Percentiles rank a stretch among this genome's conserved stretches.
phyloP scores from a whole-genome alignment of 1,140 invertebrate genomes.

The Geopemphigus sp. region DNA sequence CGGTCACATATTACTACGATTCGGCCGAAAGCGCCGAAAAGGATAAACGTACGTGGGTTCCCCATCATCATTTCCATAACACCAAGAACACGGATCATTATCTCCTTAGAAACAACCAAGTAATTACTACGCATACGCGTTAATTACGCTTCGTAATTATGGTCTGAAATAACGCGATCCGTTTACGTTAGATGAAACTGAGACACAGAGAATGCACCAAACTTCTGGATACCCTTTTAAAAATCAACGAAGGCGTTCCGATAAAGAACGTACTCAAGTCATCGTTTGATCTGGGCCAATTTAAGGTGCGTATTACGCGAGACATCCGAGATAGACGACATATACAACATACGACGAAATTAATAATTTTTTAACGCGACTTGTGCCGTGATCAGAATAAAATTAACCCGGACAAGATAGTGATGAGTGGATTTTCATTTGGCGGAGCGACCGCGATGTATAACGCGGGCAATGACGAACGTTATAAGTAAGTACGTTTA shows the following conservation, averaged over 20 bases:
- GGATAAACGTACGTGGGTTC: constrained; percentile 54
- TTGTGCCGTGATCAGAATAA: constrained; percentile 55
- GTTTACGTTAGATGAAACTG: constrained; percentile 56
- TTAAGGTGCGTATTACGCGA: constrained; percentile 52
- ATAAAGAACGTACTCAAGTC: constrained; percentile 60
- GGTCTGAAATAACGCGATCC: neutral
- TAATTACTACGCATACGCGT: neutral
- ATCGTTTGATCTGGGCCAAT: constrained; percentile 55
- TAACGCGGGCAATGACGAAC: constrained; percentile 59
- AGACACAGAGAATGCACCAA: constrained; percentile 60
- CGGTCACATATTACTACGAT: constrained; percentile 59
- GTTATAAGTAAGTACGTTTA: constrained; percentile 61
- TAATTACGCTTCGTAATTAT: too few relatives aligned
- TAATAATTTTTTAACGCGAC: neutral
- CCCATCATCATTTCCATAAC: constrained; percentile 53
- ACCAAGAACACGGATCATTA: neutral
- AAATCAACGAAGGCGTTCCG: constrained; percentile 60
- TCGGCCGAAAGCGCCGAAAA: constrained; percentile 54
- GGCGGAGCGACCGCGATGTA: constrained; percentile 65
- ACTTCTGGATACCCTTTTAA: constrained; percentile 60
- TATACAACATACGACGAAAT: neutral
- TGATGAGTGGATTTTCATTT: constrained; percentile 67
- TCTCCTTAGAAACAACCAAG: constrained; percentile 32
- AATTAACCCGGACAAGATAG: constrained; percentile 60
- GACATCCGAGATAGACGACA: neutral